Evolutionary conservation across 2,888 invertebrate species (phyloP).

Genomic region (Mongoloraphidia duomilia): DNA sequence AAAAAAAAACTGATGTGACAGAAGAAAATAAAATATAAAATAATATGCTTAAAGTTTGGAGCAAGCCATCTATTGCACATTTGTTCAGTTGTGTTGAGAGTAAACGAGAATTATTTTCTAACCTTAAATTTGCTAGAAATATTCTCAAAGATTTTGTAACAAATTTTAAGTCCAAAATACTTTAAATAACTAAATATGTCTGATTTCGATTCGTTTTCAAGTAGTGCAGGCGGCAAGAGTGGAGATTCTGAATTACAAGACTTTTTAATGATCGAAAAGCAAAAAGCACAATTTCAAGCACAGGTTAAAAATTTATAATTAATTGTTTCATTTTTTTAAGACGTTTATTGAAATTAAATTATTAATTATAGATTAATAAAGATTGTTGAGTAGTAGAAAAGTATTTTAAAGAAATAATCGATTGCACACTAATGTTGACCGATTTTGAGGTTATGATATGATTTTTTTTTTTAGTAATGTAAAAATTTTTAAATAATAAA

Average conservation of each 20-base stretch:
- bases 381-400: not conserved
- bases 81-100: no score
- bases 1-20: no score
- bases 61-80: not conserved
- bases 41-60: conserved; percentile 1
- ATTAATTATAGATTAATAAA: not conserved
- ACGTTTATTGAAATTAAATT: not conserved
- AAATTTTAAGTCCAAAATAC: no score
- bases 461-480: no score
- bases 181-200: conserved; percentile 9
- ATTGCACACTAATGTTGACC: no score
- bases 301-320: conserved; percentile 43
- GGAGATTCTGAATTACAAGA: conserved; percentile 65
- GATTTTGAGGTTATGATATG: no score
- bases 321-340: not conserved
- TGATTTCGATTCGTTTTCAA: conserved; percentile 15
- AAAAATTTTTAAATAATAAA: no score
- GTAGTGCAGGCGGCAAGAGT: conserved; percentile 20
- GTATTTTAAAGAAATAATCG: no score
- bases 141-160: no score
- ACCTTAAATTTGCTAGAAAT: no score
- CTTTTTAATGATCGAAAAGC: conserved; percentile 70
- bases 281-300: conserved; percentile 78
- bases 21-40: not conserved
- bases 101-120: no score